Evolutionary conservation across 92 coral and sea anemone species (phyloP), one percentile per base, ranked within the genome.

Genomic region (Porites evermanni): DNA sequence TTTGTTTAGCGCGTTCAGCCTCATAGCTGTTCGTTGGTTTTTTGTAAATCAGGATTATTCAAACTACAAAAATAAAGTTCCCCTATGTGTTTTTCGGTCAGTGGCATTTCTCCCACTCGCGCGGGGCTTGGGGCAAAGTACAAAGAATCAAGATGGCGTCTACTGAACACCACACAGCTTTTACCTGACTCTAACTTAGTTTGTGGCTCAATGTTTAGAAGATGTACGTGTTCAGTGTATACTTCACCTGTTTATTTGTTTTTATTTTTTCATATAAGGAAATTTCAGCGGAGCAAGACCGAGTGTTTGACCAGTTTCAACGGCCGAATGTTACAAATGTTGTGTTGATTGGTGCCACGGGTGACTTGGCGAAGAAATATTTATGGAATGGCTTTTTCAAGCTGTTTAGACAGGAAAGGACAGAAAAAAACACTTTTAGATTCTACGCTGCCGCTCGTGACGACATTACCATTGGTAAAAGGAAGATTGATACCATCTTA

Each of bases 311-410:
- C 12, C 51, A 70, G 3, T 72, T 1, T 70, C 66, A 38, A 38
- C 47, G 18, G 64, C 87, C 64, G 56, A 85, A 77, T 59, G 83
- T 77, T 24, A 85, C 88, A n/a, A 85, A 77, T 54, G 60, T 97
- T 19, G 82, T 97, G 3, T 75, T 97, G 38, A 75, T 97, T 21
- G 99, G 99, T 24, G 97, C 96, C 1, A 95, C 98, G 0, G 99
- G 99, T 0, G 99, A 97, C 78, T 79, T 97, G 12, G 99, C 99
- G 7, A 93, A 86, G 72, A 87, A 89, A 53, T 97, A 97, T 75
- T 86, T 97, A 9, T 97, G 99, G 99, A 89, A 92, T 26, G 98
- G 99, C 11, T 84, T 97, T 52, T 95, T 93, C 73, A 66, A 84
- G 20, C 88, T 97, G 24, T 97, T 87, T 56, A 75, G 20, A 8